Evolutionary conservation across 2,888 invertebrate species (phyloP), one percentile per base, ranked within the genome.

Genomic region (Seira sanloemensis): DNA sequence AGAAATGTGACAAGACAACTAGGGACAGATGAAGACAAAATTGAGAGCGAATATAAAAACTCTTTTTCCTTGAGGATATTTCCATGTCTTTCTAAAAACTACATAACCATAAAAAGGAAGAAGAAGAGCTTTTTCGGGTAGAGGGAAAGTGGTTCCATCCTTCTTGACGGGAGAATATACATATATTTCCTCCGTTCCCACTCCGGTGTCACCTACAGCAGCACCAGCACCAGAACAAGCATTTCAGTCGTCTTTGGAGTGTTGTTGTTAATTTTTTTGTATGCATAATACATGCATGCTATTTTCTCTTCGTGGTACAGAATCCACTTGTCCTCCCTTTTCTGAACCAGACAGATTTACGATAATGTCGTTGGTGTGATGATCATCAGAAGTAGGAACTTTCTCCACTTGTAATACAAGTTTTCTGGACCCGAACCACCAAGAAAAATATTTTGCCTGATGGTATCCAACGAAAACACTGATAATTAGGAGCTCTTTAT

Each of bases 331-430:
- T 37, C 37, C 37, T 7, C 37, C 12, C 37, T 37, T 4, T 73
- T 72, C 72, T 80, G 80, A 73, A 75, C 23, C 50, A 54, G 80
- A 75, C 73, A 73, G 79, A 79, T 79, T 79, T 79, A 79, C 73
- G 73, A 79, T 79, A 74, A 68, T 80, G 74, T 19, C 58, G 5
- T 69, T 74, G 18, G 24, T 54, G 74, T 74, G 26, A 78, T 2
- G 16, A 18, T 26, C 71, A 74, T 27, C 62, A 73, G 37, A 37
- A 4, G 12, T 4, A 37, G 37, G 37, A 37, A 18, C 62, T 62
- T 27, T 21, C 12, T 4, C 1, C 2, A 26, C 23, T 46, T 24
- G 2, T 18, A 66, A 21, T n/a, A 24, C 75, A 66, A n/a, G n/a
- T 75, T 65, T 62, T 24, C 27, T 68, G 69, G 62, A 66, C 46